These are phyloP conservation scores for Zele albiditarsus DNA, from an alignment of 2,888 invertebrate genomes.

Conservation along the genomic window DNA sequence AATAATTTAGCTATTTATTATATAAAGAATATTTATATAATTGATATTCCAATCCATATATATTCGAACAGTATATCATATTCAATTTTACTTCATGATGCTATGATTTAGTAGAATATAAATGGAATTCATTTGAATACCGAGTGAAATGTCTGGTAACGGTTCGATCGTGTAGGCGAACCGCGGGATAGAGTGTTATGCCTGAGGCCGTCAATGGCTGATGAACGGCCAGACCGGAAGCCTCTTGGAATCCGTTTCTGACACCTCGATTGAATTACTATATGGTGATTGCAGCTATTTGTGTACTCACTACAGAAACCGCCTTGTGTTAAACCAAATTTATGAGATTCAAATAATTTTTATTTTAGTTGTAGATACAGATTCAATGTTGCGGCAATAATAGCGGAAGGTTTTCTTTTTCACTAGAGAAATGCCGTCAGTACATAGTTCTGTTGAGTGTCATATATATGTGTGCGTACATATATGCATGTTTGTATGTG, in stretches of 20 bases:
- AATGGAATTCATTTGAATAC: neutral
- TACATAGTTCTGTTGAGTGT: neutral
- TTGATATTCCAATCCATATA: no score
- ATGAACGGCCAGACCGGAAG: slow-evolving; percentile 30
- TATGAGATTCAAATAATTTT: no score
- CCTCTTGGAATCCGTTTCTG: slow-evolving; percentile 29
- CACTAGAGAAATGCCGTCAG: neutral
- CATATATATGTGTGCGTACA: neutral
- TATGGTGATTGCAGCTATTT: slow-evolving; percentile 12
- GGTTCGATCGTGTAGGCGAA: slow-evolving; percentile 38
- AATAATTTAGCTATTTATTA: no score
- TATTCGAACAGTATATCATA: no score
- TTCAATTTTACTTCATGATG: no score
- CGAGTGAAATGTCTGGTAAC: slow-evolving; percentile 36
- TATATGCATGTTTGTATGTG: neutral
- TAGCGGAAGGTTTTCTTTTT: neutral
- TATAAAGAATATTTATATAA: no score
- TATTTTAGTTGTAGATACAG: no score
- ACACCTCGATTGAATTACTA: slow-evolving; percentile 33
- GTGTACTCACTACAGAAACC: neutral
- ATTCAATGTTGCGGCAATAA: no score
- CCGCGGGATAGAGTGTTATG: slow-evolving; percentile 22
- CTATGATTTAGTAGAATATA: neutral
- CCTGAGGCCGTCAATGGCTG: slow-evolving; percentile 5
- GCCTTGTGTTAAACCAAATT: no score